Evolutionary conservation across 2,113 vertebrate genomes (phyloP).

Genomic region (Gambusia holbrooki): DNA sequence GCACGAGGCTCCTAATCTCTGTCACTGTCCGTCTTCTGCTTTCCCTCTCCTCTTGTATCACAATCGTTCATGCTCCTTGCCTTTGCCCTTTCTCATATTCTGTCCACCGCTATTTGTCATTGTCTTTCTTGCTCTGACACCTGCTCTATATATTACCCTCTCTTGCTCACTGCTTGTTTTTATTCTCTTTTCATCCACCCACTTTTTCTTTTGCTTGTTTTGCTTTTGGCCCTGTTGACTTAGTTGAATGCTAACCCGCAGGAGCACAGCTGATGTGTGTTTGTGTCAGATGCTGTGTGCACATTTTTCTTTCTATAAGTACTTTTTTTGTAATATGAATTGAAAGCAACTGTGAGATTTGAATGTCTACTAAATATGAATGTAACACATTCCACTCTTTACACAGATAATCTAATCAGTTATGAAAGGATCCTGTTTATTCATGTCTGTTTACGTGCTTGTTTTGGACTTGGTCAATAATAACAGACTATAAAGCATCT

Average conservation of each 20-base stretch:
- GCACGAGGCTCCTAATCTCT: slow-evolving; percentile 58
- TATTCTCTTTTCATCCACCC: slow-evolving; percentile 24
- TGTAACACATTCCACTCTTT: slow-evolving; percentile 1
- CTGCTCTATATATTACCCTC: slow-evolving; percentile 44
- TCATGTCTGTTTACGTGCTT: not conserved
- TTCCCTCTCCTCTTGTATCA: slow-evolving; percentile 41
- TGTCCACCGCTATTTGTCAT: slow-evolving; percentile 65
- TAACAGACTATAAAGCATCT: not conserved
- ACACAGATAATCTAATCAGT: slow-evolving; percentile 5
- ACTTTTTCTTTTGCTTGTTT: slow-evolving; percentile 14
- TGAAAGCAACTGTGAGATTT: not conserved
- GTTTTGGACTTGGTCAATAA: not conserved
- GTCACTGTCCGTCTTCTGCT: slow-evolving; percentile 53
- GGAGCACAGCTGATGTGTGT: slow-evolving; percentile 26
- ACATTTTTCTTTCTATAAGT: slow-evolving; percentile 3
- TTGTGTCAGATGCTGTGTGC: not conserved
- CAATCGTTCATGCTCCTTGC: slow-evolving; percentile 29
- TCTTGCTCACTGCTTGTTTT: slow-evolving; percentile 9
- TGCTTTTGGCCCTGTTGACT: slow-evolving; percentile 35
- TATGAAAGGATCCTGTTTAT: slow-evolving; percentile 3
- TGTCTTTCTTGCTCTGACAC: slow-evolving; percentile 51
- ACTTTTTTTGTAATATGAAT: slow-evolving; percentile 14
- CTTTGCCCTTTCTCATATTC: slow-evolving; percentile 47
- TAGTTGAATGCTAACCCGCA: slow-evolving; percentile 30
- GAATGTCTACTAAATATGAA: too few relatives aligned